Evolutionary conservation across 2,888 invertebrate genomes (phyloP).

Genomic region (Dendrolimus pini): DNA sequence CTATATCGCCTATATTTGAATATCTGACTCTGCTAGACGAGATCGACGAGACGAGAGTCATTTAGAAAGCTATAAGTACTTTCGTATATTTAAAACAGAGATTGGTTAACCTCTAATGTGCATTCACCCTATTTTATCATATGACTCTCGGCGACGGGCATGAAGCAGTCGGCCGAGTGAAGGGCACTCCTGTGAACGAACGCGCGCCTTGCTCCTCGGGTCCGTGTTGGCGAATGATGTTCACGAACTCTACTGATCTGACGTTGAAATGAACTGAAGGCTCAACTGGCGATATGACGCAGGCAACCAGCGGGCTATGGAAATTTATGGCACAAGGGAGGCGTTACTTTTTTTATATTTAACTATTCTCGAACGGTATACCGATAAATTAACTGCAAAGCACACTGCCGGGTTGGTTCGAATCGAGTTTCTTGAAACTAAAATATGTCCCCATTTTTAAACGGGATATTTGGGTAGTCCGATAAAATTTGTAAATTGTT

Average conservation of each 20-base stretch:
- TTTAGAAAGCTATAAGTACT: too few relatives aligned
- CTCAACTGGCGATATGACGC: conserved; percentile 32
- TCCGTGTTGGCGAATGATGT: conserved; percentile 22
- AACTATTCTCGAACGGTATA: conserved; percentile 27
- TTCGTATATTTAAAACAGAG: too few relatives aligned
- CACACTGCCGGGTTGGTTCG: conserved; percentile 49
- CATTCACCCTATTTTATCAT: too few relatives aligned
- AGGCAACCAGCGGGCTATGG: conserved; percentile 56
- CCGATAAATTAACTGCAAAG: conserved; percentile 37
- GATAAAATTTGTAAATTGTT: conserved; percentile 60
- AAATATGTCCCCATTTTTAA: conserved; percentile 35
- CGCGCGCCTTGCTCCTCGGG: conserved; percentile 41
- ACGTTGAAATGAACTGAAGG: conserved; percentile 48
- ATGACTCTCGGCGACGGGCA: too few relatives aligned
- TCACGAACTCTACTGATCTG: conserved; percentile 32
- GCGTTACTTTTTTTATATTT: conserved; percentile 45
- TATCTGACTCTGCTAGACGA: too few relatives aligned
- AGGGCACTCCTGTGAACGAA: conserved; percentile 1
- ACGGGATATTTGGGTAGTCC: conserved; percentile 45
- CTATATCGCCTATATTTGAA: too few relatives aligned
- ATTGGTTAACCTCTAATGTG: too few relatives aligned
- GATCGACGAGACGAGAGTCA: too few relatives aligned
- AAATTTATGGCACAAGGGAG: conserved; percentile 71
- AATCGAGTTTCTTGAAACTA: conserved; percentile 32
- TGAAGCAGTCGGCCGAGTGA: neutral